Conservation (phyloP, 2,888 invertebrate species). For the Desoria tigrina region DNA sequence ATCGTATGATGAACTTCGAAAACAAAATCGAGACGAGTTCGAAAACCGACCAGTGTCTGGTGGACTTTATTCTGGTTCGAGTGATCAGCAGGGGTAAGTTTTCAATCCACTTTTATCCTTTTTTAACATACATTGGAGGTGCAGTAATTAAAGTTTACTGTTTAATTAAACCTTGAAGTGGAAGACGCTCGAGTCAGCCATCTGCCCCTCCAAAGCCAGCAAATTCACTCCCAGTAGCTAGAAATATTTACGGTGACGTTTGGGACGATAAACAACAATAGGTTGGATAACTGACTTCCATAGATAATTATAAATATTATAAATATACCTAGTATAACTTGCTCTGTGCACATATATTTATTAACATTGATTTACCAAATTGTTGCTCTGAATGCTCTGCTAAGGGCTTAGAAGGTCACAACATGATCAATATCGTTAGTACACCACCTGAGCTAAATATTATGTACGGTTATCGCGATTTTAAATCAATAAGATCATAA, state of each 20-base stretch:
- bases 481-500: too few relatives aligned
- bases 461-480: too few relatives aligned
- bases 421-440: too few relatives aligned
- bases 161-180: background rate
- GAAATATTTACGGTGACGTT: constrained; percentile 51
- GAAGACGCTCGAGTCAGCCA: constrained; percentile 1
- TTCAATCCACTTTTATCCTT: background rate
- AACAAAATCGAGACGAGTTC: constrained; percentile 69
- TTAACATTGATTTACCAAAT: too few relatives aligned
- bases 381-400: too few relatives aligned
- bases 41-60: constrained; percentile 53
- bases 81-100: background rate
- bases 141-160: background rate
- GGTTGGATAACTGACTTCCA: background rate
- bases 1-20: constrained; percentile 73
- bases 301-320: too few relatives aligned
- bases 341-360: too few relatives aligned
- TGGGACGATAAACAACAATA: constrained; percentile 48
- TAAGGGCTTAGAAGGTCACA: too few relatives aligned
- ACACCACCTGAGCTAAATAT: too few relatives aligned
- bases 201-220: background rate
- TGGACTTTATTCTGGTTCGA: background rate
- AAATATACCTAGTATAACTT: too few relatives aligned
- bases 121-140: too few relatives aligned
- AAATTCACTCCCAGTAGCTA: constrained; percentile 14